Conservation (phyloP, 2,113 vertebrate species). For the Tonatia bakeri region DNA sequence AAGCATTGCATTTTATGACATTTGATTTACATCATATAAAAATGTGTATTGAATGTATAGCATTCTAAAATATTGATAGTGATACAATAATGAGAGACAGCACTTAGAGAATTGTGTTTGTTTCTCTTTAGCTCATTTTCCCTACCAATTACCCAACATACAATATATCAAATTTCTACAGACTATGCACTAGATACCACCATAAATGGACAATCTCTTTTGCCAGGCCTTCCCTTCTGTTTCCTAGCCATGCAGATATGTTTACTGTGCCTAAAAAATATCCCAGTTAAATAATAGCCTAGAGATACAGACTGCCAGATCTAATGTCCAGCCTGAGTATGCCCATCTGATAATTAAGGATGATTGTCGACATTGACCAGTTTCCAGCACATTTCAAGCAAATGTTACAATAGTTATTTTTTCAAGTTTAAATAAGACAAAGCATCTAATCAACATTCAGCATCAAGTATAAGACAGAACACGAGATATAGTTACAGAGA, state of each 20-base stretch:
- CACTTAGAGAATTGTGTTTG: rapidly evolving
- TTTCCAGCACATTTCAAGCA: background rate
- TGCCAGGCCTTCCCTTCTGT: background rate
- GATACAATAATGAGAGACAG: background rate
- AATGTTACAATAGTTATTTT: background rate
- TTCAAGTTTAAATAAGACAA: background rate
- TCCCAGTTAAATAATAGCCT: background rate
- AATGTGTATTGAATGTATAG: background rate
- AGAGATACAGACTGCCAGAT: background rate
- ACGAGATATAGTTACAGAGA: background rate
- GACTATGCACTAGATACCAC: background rate
- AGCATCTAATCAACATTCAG: background rate
- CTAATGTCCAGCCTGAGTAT: background rate
- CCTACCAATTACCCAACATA: background rate
- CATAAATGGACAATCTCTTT: background rate
- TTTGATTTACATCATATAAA: background rate
- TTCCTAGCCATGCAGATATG: background rate
- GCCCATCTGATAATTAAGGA: background rate
- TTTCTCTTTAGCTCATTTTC: background rate
- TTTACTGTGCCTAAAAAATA: background rate
- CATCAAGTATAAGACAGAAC: background rate
- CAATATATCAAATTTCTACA: background rate
- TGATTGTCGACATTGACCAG: background rate
- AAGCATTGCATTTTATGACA: background rate
- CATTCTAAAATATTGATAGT: background rate